Evolutionary conservation across 2,113 vertebrate genomes (phyloP).

Genomic region (Neodontobutis hainanensis): DNA sequence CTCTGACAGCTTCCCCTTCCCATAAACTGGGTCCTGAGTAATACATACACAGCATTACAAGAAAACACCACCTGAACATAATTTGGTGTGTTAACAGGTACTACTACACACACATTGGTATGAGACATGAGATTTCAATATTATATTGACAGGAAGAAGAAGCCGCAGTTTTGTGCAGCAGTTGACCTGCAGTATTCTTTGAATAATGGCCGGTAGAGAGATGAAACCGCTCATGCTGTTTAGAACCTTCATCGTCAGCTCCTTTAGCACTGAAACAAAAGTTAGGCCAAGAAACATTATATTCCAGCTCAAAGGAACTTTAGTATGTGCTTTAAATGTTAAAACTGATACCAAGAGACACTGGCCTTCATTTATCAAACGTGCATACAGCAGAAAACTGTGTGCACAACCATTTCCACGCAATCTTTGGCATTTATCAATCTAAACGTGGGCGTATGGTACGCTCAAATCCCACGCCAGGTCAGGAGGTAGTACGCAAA

Average conservation of each 20-base stretch:
- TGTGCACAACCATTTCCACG: no score
- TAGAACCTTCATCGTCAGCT: slow-evolving; percentile 93
- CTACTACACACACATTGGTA: no score
- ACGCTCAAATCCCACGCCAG: no score
- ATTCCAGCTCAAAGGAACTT: no score
- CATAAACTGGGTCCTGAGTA: slow-evolving; percentile 93
- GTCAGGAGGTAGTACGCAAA: no score
- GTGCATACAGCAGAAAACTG: no score
- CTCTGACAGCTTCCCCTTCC: slow-evolving; percentile 93
- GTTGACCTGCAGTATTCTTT: slow-evolving; percentile 90
- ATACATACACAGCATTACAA: not conserved
- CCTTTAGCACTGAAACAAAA: slow-evolving; percentile 85
- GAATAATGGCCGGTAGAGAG: slow-evolving; percentile 91
- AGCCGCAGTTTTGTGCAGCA: not conserved
- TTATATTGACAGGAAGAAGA: not conserved
- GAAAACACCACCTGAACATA: not conserved
- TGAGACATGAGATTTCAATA: no score
- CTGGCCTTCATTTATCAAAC: not conserved
- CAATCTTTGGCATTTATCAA: no score
- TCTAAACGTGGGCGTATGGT: no score
- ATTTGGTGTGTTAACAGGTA: not conserved
- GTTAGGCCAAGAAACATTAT: not conserved
- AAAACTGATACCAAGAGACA: not conserved
- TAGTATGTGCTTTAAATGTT: not conserved
- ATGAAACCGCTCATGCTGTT: slow-evolving; percentile 96